These are phyloP conservation scores for Amazona guildingii DNA, from an alignment of 2,113 vertebrate genomes.

Conservation along the genomic window DNA sequence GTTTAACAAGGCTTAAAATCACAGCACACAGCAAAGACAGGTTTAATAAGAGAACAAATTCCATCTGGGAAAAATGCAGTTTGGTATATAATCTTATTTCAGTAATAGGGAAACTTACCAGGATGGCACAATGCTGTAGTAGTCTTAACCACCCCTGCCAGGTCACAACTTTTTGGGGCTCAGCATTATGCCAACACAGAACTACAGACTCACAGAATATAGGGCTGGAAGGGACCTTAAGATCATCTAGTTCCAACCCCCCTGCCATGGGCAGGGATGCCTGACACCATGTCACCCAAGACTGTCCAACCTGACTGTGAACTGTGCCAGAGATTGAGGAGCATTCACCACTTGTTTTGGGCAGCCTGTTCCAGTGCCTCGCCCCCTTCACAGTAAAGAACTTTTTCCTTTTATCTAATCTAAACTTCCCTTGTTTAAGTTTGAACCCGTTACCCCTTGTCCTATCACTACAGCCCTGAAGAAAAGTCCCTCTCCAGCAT, in stretches of 20 bases:
- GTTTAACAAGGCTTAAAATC: slow-evolving; percentile 5
- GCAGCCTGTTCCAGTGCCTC: not conserved
- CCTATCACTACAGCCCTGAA: not conserved
- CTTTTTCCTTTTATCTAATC: not conserved
- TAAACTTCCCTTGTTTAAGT: not conserved
- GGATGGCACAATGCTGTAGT: not conserved
- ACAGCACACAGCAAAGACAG: not conserved
- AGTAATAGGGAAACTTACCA: not conserved
- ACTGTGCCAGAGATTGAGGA: not conserved
- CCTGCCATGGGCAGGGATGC: not conserved
- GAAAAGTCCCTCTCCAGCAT: not conserved
- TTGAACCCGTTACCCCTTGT: not conserved
- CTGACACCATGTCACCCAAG: not conserved
- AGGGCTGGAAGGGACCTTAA: not conserved
- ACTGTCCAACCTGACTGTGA: not conserved
- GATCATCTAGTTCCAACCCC: not conserved
- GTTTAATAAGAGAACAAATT: not conserved
- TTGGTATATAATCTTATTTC: not conserved
- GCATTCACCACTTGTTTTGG: not conserved
- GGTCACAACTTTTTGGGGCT: not conserved
- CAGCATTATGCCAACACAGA: not conserved
- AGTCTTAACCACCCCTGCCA: not conserved
- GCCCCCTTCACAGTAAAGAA: not conserved
- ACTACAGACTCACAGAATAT: not conserved
- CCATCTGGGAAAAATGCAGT: not conserved